Evolutionary conservation across 1,140 invertebrate species (phyloP).

Genomic region (Lordiphosa collinella): DNA sequence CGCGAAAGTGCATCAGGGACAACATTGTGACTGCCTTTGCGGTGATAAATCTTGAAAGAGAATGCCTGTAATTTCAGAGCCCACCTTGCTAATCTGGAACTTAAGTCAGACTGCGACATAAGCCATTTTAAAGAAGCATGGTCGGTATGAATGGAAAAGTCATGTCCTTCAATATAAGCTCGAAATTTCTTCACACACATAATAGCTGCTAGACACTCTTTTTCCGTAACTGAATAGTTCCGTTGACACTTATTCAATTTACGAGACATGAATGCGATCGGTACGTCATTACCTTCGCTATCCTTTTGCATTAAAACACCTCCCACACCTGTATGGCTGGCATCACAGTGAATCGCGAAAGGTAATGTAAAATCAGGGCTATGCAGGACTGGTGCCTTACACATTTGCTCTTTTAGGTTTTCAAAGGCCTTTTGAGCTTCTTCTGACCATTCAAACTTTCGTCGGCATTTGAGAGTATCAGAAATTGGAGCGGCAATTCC

Average conservation of each 20-base stretch:
- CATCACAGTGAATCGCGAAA: conserved; percentile 7
- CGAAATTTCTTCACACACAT: conserved; percentile 15
- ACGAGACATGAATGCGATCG: too few relatives aligned
- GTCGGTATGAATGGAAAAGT: background rate
- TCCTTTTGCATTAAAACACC: too few relatives aligned
- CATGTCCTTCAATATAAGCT: conserved; percentile 8
- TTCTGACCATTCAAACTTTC: background rate
- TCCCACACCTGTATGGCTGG: conserved; percentile 1
- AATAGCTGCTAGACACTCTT: too few relatives aligned
- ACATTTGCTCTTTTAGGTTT: background rate
- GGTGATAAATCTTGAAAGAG: background rate
- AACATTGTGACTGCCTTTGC: background rate
- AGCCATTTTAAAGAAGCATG: conserved; percentile 1
- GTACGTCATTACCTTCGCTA: too few relatives aligned
- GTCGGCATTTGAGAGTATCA: background rate
- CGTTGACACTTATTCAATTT: too few relatives aligned
- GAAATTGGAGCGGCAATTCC: background rate
- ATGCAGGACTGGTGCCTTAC: background rate
- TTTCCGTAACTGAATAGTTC: too few relatives aligned
- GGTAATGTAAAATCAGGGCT: background rate
- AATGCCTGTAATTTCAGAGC: conserved; percentile 1
- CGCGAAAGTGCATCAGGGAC: too few relatives aligned
- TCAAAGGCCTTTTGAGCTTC: background rate
- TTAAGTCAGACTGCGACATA: conserved; percentile 1
- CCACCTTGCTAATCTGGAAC: conserved; percentile 1